These are phyloP conservation scores for Aphis craccivora DNA, from an alignment of 1,140 invertebrate genomes.

Conservation along the genomic window DNA sequence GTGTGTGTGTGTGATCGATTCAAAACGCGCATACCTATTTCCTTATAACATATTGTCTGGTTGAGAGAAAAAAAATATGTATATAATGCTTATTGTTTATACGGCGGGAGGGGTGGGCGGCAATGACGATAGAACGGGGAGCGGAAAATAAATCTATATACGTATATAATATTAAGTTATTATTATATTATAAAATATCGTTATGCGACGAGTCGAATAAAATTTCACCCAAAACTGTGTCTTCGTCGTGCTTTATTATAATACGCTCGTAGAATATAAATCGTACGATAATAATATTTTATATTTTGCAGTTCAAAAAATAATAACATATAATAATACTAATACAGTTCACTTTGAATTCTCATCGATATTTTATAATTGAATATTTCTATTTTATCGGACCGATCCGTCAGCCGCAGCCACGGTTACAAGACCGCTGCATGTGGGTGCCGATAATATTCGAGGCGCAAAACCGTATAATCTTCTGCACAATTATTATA, in stretches of 20 bases:
- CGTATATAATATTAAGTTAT: background rate
- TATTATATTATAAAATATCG: background rate
- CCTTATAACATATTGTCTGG: background rate
- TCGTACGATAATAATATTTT: background rate
- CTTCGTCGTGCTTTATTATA: background rate
- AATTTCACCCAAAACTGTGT: background rate
- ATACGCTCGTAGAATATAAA: background rate
- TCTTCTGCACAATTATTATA: background rate
- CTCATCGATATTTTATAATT: background rate
- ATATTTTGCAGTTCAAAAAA: background rate
- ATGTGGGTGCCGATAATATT: background rate
- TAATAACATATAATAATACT: background rate
- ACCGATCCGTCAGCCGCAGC: background rate
- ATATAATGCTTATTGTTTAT: background rate
- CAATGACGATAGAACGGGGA: background rate
- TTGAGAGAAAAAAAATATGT: background rate
- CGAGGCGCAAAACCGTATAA: background rate
- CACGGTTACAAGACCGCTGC: background rate
- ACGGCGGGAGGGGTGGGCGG: background rate
- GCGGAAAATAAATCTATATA: background rate
- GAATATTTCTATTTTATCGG: background rate
- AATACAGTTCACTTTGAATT: background rate
- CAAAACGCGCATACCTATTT: background rate
- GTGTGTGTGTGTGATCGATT: background rate
- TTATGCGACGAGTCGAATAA: background rate